Conservation (phyloP, 2,113 vertebrate species). For the Notarius quadriscutis region DNA sequence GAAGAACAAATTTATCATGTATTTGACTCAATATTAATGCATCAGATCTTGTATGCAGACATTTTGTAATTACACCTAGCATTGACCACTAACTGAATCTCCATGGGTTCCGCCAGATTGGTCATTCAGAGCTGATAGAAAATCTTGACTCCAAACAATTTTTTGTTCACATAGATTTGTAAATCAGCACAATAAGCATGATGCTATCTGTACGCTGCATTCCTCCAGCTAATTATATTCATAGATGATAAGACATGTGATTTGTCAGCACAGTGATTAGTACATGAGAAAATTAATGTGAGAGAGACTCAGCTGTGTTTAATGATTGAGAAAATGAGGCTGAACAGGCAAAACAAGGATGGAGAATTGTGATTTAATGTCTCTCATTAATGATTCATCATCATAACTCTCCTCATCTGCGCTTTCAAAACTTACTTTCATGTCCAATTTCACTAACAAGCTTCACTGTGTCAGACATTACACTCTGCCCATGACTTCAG, state of each 20-base stretch:
- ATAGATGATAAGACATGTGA: not conserved
- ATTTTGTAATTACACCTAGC: not conserved
- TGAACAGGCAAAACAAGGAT: slow-evolving; percentile 19
- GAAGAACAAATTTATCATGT: not conserved
- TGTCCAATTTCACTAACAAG: slow-evolving; percentile 47
- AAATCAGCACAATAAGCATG: not conserved
- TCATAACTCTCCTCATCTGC: not conserved
- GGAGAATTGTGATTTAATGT: slow-evolving; percentile 56
- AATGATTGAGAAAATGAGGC: slow-evolving; percentile 12
- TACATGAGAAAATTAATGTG: slow-evolving; percentile 36
- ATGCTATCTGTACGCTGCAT: not conserved
- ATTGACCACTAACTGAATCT: not conserved
- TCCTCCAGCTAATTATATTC: not conserved
- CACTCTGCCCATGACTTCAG: not conserved
- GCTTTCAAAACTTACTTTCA: slow-evolving; percentile 43
- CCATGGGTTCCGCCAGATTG: not conserved
- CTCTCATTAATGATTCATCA: slow-evolving; percentile 30
- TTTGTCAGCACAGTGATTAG: not conserved
- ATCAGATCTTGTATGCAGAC: not conserved
- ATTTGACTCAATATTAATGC: not conserved
- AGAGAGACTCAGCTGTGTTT: not conserved
- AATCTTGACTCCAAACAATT: not conserved
- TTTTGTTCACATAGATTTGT: not conserved
- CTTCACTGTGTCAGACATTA: not conserved
- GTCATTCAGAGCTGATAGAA: not conserved